Evolutionary conservation across 2,797 vertebrate species (phyloP).

Genomic region (Spinibarbus caldwelli): DNA sequence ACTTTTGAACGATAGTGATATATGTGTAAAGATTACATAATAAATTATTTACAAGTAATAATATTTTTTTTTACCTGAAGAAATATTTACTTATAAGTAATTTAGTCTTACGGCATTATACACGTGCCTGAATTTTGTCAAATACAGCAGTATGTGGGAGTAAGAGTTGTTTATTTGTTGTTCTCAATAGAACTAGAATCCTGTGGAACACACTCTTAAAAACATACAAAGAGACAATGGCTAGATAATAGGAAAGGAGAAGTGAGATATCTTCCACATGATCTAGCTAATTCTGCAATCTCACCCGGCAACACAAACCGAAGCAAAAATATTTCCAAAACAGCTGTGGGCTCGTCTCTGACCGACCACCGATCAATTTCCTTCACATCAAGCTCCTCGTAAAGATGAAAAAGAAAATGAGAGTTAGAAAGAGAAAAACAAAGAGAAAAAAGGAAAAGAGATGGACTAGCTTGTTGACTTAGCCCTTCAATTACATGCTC

Average conservation of each 20-base stretch:
- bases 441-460: not conserved
- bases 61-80: not conserved
- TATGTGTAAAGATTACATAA: not conserved
- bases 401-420: constrained; percentile 25
- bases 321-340: constrained; percentile 25
- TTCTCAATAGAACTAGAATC: not conserved
- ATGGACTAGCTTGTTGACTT: constrained; percentile 22
- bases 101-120: not conserved
- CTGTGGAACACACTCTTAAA: constrained; percentile 15
- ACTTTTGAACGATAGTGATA: not conserved
- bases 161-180: not conserved
- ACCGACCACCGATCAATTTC: constrained; percentile 32
- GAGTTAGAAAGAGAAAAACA: constrained; percentile 1
- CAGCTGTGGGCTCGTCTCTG: constrained; percentile 15
- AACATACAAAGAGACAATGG: constrained; percentile 3
- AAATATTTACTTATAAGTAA: not conserved
- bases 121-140: not conserved
- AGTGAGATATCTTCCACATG: not conserved
- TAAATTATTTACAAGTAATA: not conserved
- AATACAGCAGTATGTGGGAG: not conserved
- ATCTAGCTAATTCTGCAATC: constrained; percentile 13
- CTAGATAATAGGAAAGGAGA: not conserved
- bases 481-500: constrained; percentile 34
- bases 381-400: constrained; percentile 9
- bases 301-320: constrained; percentile 19